Evolutionary conservation across 37 sponge, comb jelly and placozoan genomes (phyloP), one percentile per base, ranked within the genome.

Genomic region (Hormiphora californensis): DNA sequence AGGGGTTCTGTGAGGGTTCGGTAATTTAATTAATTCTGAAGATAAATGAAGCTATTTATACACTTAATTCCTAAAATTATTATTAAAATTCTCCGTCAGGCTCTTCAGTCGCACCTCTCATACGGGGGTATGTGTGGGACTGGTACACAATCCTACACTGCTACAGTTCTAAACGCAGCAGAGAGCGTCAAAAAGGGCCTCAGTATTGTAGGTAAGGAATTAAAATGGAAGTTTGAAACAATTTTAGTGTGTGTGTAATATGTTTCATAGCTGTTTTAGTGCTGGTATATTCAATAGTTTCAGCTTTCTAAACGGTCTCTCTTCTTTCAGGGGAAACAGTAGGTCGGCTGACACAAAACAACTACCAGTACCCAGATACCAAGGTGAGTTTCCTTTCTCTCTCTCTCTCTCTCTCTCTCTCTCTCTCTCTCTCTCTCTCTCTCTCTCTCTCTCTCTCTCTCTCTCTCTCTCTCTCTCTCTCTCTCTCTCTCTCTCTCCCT

Each of bases 121-220:
- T 40, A 54, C 36, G 96, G 96, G 0, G 96, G 96, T 0, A 43
- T 91, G 89, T 91, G 87, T 27, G 61, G 57, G 19, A 59, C 62
- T 1, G 54, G 87, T 0, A 53, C 85, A 15, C 89, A 89, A 22
- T 91, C 96, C 27, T 87, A 90, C 38, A 89, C 92, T 11, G 86
- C 92, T 54, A 94, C 92, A 1, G 88, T 92, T 19, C 78, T 92
- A 44, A 89, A 90, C 54, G 89, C 89, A 19, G 91, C 90, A 35
- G 90, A 90, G 89, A 90, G 88, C 63, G 90, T 91, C 54, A 67
- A 89, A 49, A 85, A 89, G 27, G 94, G 88, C 27, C 86, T 91
- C 5, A 65, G 67, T 33, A 65, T 65, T 33, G 67, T 65, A 1
- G 67, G 67, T 65, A 65, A n/a, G n/a, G n/a, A n/a, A n/a, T n/a